These are phyloP conservation scores for Exocentrus adspersus DNA, from an alignment of 2,888 invertebrate genomes.

Conservation along the genomic window DNA sequence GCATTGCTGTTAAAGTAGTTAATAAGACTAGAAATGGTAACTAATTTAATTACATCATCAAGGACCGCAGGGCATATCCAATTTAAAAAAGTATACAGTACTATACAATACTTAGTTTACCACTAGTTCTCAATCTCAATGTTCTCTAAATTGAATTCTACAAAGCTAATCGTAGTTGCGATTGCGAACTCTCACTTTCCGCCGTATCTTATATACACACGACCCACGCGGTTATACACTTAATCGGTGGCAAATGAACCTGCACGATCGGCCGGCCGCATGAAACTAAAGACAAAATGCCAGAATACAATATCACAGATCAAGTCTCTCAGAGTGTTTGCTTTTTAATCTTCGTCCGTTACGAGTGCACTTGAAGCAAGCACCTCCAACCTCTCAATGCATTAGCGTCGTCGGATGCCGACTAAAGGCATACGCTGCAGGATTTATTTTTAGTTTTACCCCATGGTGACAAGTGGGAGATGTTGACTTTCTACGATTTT, in stretches of 20 bases:
- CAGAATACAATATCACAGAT: conserved; percentile 30
- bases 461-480: background rate
- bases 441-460: conserved; percentile 14
- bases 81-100: too few species aligned
- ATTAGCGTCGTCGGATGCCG: background rate
- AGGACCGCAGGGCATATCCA: too few species aligned
- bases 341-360: conserved; percentile 6
- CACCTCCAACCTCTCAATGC: background rate
- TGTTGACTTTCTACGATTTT: background rate
- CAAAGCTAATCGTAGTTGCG: background rate
- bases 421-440: background rate
- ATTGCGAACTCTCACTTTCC: conserved; percentile 35
- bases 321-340: conserved; percentile 24
- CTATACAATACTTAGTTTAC: too few species aligned
- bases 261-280: conserved; percentile 33
- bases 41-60: too few species aligned
- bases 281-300: conserved; percentile 38
- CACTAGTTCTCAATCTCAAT: too few species aligned
- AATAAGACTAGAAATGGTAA: too few species aligned
- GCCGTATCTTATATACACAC: conserved; percentile 6
- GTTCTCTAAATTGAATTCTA: too few species aligned
- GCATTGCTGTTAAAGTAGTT: too few species aligned
- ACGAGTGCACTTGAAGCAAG: conserved; percentile 11
- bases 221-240: conserved; percentile 33
- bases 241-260: conserved; percentile 36